Base-by-base conservation (phyloP, 2,113 vertebrate genomes). In the Callorhinus ursinus region DNA sequence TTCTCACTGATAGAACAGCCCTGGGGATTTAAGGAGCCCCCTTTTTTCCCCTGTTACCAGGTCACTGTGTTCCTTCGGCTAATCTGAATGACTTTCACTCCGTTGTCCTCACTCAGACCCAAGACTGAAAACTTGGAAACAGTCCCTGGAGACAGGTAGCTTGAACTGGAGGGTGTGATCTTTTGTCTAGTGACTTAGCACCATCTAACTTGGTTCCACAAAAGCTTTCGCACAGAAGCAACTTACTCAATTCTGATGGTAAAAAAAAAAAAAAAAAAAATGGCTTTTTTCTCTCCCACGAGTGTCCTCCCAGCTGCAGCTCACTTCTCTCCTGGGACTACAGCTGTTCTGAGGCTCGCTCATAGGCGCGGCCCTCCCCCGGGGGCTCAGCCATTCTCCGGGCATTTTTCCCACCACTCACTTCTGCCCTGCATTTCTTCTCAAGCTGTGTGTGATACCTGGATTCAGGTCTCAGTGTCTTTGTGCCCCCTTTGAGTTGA, bases 161-260 rank as follows among this genome's bases (percentile, higher is more conserved):
- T 97, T 93, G 96, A 96, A 96, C 91, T 93, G 55, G 84, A 98
- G 98, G 90, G 92, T 97, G 96, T 96, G 96, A 97, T 98, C 98
- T 98, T 98, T 97, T 96, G 97, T 97, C 96, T 98, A 97, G 98
- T 98, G 98, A 98, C 97, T 98, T 99, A 98, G 96, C 98, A 98
- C 97, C 97, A 71, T 98, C 98, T 98, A 98, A 96, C 97, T 97
- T 96, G 97, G 98, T 98, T 98, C 94, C 95, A 97, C 95, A 98
- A 97, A 98, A 88, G 82, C 97, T 98, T 93, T 98, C 19, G 59
- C 98, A 98, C 97, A 94, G 98, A 99, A 98, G 98, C 98, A 98
- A 97, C 93, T 97, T 98, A 96, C 63, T 98, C 97, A 97, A 96
- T 83, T 98, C 93, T 92, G 90, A 98, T 92, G 84, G 96, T 0